These are phyloP conservation scores for Oxyscelio sp. DNA, from an alignment of 2,888 invertebrate genomes.

Conservation along the genomic window DNA sequence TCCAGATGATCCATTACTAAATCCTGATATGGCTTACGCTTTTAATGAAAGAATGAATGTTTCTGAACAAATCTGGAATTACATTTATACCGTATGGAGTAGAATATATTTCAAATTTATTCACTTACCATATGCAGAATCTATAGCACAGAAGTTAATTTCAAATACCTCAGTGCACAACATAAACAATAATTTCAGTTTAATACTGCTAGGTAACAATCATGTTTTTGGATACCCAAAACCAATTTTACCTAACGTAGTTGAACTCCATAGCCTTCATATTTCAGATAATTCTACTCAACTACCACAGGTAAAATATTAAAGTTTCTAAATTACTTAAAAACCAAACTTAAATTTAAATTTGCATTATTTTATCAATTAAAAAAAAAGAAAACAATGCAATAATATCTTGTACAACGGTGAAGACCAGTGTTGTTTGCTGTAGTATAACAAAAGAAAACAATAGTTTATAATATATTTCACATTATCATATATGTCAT, in stretches of 20 bases:
- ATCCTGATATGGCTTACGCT: constrained; percentile 85
- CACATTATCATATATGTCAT: too few species aligned
- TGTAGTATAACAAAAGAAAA: too few species aligned
- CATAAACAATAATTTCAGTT: constrained; percentile 84
- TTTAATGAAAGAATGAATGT: constrained; percentile 83
- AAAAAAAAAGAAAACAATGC: too few species aligned
- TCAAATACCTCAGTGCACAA: constrained; percentile 79
- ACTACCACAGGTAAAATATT: too few species aligned
- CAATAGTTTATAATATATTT: too few species aligned
- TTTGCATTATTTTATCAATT: too few species aligned
- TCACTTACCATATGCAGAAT: constrained; percentile 83
- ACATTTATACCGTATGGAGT: constrained; percentile 83
- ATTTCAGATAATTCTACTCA: constrained; percentile 77
- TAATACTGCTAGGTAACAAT: constrained; percentile 85
- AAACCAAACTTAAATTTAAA: too few species aligned
- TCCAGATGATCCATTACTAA: constrained; percentile 84
- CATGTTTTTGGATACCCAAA: constrained; percentile 85
- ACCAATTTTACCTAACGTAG: constrained; percentile 84
- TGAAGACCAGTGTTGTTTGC: too few species aligned
- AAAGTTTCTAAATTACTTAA: too few species aligned
- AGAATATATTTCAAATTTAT: constrained; percentile 83
- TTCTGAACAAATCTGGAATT: constrained; percentile 81
- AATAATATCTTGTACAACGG: too few species aligned
- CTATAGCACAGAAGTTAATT: constrained; percentile 80
- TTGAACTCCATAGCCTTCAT: constrained; percentile 85